phyloP scores from a whole-genome alignment of 2,888 invertebrate species.

The Leptinotarsa haldemani region DNA sequence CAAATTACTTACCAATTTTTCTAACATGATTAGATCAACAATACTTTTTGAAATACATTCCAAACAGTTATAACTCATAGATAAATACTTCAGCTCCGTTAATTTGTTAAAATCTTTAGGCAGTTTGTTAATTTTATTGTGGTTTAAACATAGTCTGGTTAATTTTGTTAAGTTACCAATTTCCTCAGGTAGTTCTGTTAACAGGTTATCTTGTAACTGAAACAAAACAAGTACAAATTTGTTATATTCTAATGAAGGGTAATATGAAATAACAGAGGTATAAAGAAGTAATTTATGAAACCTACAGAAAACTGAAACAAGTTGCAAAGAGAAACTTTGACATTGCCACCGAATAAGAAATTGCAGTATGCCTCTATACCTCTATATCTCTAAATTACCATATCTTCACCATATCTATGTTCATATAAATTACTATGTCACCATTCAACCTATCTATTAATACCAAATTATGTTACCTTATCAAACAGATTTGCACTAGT shows the following conservation, averaged over 20 bases:
- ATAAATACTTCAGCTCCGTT: constrained; percentile 77
- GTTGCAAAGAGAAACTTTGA: too few species aligned
- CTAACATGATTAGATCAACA: constrained; percentile 83
- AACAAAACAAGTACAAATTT: constrained; percentile 41
- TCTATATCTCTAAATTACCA: too few species aligned
- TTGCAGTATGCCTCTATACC: too few species aligned
- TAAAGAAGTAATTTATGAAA: too few species aligned
- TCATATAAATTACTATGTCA: too few species aligned
- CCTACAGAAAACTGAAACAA: too few species aligned
- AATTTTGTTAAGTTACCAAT: constrained; percentile 78
- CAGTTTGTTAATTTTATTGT: constrained; percentile 74
- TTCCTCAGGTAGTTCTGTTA: constrained; percentile 78
- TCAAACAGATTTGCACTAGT: too few species aligned
- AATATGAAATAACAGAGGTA: too few species aligned
- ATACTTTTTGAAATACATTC: constrained; percentile 76
- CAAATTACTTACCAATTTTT: constrained; percentile 72
- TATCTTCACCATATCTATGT: too few species aligned
- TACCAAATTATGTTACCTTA: too few species aligned
- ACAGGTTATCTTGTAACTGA: constrained; percentile 86
- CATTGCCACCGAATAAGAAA: too few species aligned
- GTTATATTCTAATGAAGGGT: constrained; percentile 5
- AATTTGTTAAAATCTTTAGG: constrained; percentile 78
- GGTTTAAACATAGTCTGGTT: constrained; percentile 75
- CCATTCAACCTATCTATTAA: too few species aligned
- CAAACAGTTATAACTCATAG: constrained; percentile 81